These are phyloP conservation scores for Augochlorella aurata DNA, from an alignment of 2,888 invertebrate species.

Conservation along the genomic window DNA sequence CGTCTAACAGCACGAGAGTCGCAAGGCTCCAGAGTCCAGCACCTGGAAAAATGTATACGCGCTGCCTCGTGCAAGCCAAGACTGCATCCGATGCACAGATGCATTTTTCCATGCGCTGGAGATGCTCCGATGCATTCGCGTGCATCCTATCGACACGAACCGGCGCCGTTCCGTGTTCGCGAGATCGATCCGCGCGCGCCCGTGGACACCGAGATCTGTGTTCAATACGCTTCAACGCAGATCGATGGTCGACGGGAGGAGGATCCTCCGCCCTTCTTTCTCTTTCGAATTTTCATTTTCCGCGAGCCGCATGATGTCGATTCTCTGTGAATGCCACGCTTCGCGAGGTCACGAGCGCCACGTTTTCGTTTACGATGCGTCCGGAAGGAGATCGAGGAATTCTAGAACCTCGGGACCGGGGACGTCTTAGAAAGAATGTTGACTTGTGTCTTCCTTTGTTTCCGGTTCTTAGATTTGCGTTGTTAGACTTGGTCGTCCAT, in stretches of 20 bases:
- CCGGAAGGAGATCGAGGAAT: conserved; percentile 13
- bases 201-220: conserved; percentile 24
- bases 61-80: background rate
- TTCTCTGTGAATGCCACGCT: conserved; percentile 60
- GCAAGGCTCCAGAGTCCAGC: conserved; percentile 27
- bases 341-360: conserved; percentile 54
- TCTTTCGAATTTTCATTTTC: conserved; percentile 30
- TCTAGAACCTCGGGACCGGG: conserved; percentile 16
- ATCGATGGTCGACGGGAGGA: conserved; percentile 40
- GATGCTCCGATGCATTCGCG: conserved; percentile 12
- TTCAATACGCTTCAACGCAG: conserved; percentile 51
- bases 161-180: background rate
- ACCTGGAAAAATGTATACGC: conserved; percentile 5
- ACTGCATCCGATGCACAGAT: conserved; percentile 26
- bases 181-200: conserved; percentile 34
- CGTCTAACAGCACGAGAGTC: conserved; percentile 23
- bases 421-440: conserved; percentile 38
- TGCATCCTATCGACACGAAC: conserved; percentile 32
- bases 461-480: conserved; percentile 17
- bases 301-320: conserved; percentile 63
- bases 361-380: conserved; percentile 35
- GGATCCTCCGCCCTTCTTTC: conserved; percentile 11
- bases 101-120: conserved; percentile 27
- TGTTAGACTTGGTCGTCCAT: conserved; percentile 26
- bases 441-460: conserved; percentile 2